Conservation (phyloP, 1,140 invertebrate genomes). For the Conopomorpha cramerella region DNA sequence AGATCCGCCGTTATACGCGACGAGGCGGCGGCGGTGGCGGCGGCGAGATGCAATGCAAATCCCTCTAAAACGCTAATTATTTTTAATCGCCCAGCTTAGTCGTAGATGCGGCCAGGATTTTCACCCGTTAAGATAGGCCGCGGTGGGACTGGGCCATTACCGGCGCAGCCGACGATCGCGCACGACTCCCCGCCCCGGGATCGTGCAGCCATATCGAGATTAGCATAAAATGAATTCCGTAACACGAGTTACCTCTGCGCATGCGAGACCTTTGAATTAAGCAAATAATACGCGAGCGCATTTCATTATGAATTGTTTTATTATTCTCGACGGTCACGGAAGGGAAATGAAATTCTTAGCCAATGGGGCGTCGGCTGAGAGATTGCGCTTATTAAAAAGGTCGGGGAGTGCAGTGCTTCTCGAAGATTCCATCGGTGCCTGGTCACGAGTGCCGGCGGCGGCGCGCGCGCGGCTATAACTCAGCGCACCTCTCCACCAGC, state of each 20-base stretch:
- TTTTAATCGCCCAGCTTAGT: constrained; percentile 25
- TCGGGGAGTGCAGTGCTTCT: constrained; percentile 7
- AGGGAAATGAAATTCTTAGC: constrained; percentile 10
- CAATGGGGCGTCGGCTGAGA: constrained; percentile 4
- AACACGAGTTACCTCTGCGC: constrained; percentile 6
- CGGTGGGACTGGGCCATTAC: constrained; percentile 6
- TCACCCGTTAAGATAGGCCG: constrained; percentile 13
- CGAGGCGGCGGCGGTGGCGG: not conserved
- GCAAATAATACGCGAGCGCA: constrained; percentile 14
- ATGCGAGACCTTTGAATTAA: constrained; percentile 5
- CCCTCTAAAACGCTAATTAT: constrained; percentile 33
- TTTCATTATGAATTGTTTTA: constrained; percentile 18
- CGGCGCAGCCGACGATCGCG: constrained; percentile 1
- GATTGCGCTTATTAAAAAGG: constrained; percentile 14
- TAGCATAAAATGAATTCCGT: constrained; percentile 33
- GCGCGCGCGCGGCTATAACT: constrained; percentile 13
- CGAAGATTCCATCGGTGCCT: constrained; percentile 11
- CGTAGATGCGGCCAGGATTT: constrained; percentile 15
- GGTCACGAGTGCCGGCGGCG: constrained; percentile 10
- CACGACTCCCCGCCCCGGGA: no score
- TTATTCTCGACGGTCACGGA: constrained; percentile 12
- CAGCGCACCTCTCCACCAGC: not conserved
- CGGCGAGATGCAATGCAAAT: constrained; percentile 5
- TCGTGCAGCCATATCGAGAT: constrained; percentile 18
- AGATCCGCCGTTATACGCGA: not conserved